These are phyloP conservation scores for Philopotamus ludificatus DNA, from an alignment of 1,140 invertebrate genomes.

Conservation along the genomic window DNA sequence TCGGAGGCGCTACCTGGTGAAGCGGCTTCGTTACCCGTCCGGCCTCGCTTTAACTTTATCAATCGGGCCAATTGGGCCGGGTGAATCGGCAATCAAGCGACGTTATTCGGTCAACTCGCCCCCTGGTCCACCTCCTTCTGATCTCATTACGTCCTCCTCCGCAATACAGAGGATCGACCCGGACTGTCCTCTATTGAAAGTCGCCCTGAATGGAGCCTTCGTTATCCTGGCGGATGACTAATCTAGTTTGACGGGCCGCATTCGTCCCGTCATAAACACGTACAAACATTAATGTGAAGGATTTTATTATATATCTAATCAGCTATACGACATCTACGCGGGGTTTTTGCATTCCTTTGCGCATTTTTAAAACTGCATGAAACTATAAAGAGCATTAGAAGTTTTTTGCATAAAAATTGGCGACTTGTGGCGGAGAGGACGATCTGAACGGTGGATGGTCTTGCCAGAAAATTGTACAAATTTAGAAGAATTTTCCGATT, in stretches of 20 bases:
- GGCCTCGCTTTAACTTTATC: constrained; percentile 47
- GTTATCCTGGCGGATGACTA: constrained; percentile 40
- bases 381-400: too few relatives aligned
- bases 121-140: constrained; percentile 30
- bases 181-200: constrained; percentile 49
- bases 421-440: too few relatives aligned
- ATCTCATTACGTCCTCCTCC: constrained; percentile 27
- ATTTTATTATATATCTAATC: neutral
- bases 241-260: constrained; percentile 37
- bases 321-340: neutral
- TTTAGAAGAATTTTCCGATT: too few relatives aligned
- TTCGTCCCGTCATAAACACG: constrained; percentile 21
- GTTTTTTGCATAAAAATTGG: too few relatives aligned
- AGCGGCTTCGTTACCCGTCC: constrained; percentile 55
- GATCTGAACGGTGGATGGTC: too few relatives aligned
- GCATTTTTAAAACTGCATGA: too few relatives aligned
- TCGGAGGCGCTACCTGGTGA: constrained; percentile 39
- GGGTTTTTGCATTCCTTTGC: too few relatives aligned
- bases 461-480: too few relatives aligned
- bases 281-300: constrained; percentile 18
- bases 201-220: constrained; percentile 44
- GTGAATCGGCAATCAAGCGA: constrained; percentile 57
- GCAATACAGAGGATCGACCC: constrained; percentile 11
- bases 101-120: constrained; percentile 42
- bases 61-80: constrained; percentile 56